These are phyloP conservation scores for Rhopalosiphum padi DNA, from an alignment of 1,140 invertebrate genomes.

Conservation along the genomic window DNA sequence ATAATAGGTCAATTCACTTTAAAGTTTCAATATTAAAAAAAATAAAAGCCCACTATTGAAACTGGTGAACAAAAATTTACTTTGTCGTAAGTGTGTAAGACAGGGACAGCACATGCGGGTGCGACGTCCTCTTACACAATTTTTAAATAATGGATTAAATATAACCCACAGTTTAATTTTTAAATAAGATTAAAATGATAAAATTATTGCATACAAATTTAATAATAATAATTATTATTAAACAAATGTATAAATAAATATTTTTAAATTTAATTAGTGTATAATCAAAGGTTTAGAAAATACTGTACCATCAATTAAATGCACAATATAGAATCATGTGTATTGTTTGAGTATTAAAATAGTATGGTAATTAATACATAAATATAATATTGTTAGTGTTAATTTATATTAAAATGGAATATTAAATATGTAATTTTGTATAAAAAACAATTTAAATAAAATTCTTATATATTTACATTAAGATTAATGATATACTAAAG, in stretches of 20 bases:
- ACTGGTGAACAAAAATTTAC: no score
- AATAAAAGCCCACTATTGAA: no score
- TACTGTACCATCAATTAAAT: constrained; percentile 46
- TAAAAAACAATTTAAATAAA: no score
- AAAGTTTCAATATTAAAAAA: no score
- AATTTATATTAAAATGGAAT: background rate
- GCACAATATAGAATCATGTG: background rate
- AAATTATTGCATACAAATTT: background rate
- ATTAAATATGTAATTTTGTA: background rate
- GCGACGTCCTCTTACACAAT: no score
- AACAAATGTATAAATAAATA: constrained; percentile 12
- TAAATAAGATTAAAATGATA: constrained; percentile 36
- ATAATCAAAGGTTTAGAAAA: constrained; percentile 42
- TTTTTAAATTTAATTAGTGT: constrained; percentile 11
- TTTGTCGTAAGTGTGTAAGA: no score
- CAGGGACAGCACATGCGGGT: no score
- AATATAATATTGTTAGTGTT: background rate
- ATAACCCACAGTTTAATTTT: constrained; percentile 5
- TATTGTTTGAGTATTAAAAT: constrained; percentile 22
- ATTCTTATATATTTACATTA: background rate
- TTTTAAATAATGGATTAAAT: background rate
- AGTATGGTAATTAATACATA: background rate
- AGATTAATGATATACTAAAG: constrained; percentile 3
- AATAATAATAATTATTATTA: constrained; percentile 24
- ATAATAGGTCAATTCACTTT: no score